Evolutionary conservation across 37 sponge, comb jelly and placozoan species (phyloP).

Genomic region (Haliclona indistincta): DNA sequence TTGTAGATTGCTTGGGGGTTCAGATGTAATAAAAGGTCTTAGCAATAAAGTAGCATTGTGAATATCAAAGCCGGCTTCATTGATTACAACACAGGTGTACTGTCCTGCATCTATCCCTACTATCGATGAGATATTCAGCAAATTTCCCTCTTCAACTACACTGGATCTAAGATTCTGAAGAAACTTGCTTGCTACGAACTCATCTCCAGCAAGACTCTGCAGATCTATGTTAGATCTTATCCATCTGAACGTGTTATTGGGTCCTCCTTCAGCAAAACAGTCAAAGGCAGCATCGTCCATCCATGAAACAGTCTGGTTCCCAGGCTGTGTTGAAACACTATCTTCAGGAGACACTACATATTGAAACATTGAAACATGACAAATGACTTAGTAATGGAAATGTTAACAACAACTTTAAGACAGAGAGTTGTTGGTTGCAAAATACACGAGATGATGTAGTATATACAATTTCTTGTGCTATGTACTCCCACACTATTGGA

Average conservation of each 20-base stretch:
- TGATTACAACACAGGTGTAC: conserved; percentile 53
- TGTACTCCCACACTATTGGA: no score
- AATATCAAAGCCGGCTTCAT: conserved; percentile 53
- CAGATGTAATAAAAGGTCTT: conserved; percentile 4
- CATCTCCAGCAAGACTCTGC: no score
- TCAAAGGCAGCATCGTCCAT: conserved; percentile 5
- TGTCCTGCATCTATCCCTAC: conserved; percentile 51
- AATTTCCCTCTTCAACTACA: not conserved
- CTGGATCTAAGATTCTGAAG: not conserved
- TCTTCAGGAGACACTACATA: conserved; percentile 46
- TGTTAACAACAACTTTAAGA: no score
- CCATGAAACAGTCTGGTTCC: not conserved
- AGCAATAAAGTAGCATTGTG: conserved; percentile 15
- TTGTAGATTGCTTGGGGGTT: not conserved
- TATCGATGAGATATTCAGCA: no score
- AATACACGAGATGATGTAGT: no score
- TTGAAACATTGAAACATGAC: no score
- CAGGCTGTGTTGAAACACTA: conserved; percentile 10
- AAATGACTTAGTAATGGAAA: no score
- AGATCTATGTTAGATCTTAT: not conserved
- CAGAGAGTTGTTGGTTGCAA: no score
- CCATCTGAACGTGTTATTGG: conserved; percentile 59
- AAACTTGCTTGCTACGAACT: no score
- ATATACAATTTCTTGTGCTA: no score
- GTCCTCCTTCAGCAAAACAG: conserved; percentile 64